phyloP scores from a whole-genome alignment of 2,797 vertebrate species.

The Cyprinodon diabolis region DNA sequence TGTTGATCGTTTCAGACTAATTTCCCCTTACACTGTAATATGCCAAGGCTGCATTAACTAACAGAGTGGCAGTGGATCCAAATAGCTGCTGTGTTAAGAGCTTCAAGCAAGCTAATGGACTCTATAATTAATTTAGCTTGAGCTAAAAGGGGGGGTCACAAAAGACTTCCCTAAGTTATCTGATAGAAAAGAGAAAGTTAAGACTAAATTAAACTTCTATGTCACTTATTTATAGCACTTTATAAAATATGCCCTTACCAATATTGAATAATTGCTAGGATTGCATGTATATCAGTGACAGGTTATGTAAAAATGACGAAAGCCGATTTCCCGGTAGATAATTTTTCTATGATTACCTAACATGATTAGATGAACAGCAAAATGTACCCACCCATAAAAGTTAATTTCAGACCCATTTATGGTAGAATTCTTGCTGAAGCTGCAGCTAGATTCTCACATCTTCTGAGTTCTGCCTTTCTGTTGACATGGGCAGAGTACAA shows the following conservation, averaged over 20 bases:
- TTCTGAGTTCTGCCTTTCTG: conserved; percentile 44
- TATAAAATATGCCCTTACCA: not conserved
- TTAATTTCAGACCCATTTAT: conserved; percentile 64
- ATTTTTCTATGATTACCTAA: conserved; percentile 44
- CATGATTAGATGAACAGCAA: conserved; percentile 32
- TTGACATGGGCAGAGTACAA: conserved; percentile 47
- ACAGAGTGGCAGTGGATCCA: conserved; percentile 50
- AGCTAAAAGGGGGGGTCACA: conserved; percentile 20
- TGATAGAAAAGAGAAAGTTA: not conserved
- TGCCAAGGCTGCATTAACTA: conserved; percentile 31
- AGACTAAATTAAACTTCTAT: not conserved
- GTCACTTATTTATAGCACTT: not conserved
- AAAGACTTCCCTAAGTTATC: conserved; percentile 4
- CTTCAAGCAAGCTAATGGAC: conserved; percentile 66
- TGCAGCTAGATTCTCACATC: conserved; percentile 37
- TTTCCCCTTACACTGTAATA: conserved; percentile 3
- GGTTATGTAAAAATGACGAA: conserved; percentile 23
- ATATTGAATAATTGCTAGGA: conserved; percentile 7
- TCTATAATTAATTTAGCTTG: conserved; percentile 67
- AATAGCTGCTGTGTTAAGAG: conserved; percentile 54
- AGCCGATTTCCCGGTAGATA: conserved; percentile 20
- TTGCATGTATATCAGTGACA: conserved; percentile 11
- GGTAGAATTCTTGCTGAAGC: conserved; percentile 41
- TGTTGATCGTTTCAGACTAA: conserved; percentile 13
- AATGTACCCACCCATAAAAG: conserved; percentile 39